Conservation (phyloP, 2,888 invertebrate species). For the Drosophila atripex region DNA sequence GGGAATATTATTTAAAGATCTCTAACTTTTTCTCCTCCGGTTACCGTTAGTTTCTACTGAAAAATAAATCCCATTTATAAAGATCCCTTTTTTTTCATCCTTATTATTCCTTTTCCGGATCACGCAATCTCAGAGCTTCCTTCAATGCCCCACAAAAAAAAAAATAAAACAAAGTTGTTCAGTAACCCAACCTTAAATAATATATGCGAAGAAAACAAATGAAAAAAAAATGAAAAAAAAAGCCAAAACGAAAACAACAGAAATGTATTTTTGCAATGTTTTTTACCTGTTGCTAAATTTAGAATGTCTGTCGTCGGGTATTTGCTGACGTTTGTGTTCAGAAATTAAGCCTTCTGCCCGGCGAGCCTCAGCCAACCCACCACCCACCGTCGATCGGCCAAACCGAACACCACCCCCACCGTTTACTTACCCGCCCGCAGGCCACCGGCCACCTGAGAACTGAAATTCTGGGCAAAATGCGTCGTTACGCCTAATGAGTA, state of each 20-base stretch:
- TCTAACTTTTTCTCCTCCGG: not conserved
- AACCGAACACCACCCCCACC: slow-evolving; percentile 1
- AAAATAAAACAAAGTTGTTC: slow-evolving; percentile 6
- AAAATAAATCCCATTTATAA: slow-evolving; percentile 1
- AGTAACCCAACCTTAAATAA: slow-evolving; percentile 39
- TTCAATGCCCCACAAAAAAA: slow-evolving; percentile 54
- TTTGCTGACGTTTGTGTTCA: slow-evolving; percentile 68
- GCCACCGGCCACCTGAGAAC: slow-evolving; percentile 13
- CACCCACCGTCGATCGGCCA: not conserved
- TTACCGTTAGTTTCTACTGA: slow-evolving; percentile 19
- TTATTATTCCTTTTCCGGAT: slow-evolving; percentile 46
- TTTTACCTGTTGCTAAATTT: slow-evolving; percentile 75
- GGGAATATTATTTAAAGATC: not conserved
- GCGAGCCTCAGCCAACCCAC: slow-evolving; percentile 27
- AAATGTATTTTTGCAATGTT: slow-evolving; percentile 47
- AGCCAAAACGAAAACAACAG: slow-evolving; percentile 39
- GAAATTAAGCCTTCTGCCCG: slow-evolving; percentile 49
- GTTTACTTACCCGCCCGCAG: slow-evolving; percentile 18
- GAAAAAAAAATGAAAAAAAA: slow-evolving; percentile 19
- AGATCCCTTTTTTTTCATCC: slow-evolving; percentile 2
- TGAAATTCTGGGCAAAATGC: slow-evolving; percentile 64
- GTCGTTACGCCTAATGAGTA: slow-evolving; percentile 77
- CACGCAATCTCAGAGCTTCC: slow-evolving; percentile 53
- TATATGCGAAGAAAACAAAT: slow-evolving; percentile 7
- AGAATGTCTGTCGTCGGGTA: slow-evolving; percentile 66